Base-by-base conservation (phyloP, 2,888 invertebrate genomes). In the Byasa hedistus region DNA sequence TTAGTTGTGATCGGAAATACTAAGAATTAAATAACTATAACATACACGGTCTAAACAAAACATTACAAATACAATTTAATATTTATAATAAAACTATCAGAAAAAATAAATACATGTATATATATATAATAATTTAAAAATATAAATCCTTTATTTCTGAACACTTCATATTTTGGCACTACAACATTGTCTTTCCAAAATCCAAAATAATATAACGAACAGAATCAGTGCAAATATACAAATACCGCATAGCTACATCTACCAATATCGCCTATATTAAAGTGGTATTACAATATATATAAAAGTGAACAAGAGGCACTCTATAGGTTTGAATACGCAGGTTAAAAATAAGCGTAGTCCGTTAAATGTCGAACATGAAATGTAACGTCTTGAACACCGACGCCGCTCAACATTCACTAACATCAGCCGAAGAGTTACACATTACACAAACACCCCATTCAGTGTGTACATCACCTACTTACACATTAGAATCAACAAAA, bases 271-370 rank as follows among this genome's bases (percentile, higher is more conserved):
- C 82, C 88, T 90, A 88, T 79, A 75, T 78, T 74, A 84, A 67
- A 85, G 85, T 86, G 89, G 83, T 80, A 79, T 90, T 90, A 88
- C 89, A 90, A 89, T 90, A 89, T 88, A 88, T 91, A 92, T 91
- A 92, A 92, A 91, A 90, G 92, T 92, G 92, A 91, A 91, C 86
- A 91, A 91, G 89, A 92, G 92, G 92, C 92, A 92, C 92, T 92
- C 88, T 91, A 91, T 90, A 91, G 90, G 91, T 91, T 89, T 84
- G 85, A 74, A 85, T 88, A 89, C 89, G 89, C 91, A 89, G 89
- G 86, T 89, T 83, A 81, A 87, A 56, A 86, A 81, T 86, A 91
- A 90, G 91, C 91, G 87, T 91, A 90, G 85, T 89, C 80, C 80
- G 81, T 85, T 83, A 89, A 88, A 89, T 85, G 84, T 84, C 79